phyloP scores from a whole-genome alignment of 2,797 vertebrate species.

The Eupleurogrammus muticus region DNA sequence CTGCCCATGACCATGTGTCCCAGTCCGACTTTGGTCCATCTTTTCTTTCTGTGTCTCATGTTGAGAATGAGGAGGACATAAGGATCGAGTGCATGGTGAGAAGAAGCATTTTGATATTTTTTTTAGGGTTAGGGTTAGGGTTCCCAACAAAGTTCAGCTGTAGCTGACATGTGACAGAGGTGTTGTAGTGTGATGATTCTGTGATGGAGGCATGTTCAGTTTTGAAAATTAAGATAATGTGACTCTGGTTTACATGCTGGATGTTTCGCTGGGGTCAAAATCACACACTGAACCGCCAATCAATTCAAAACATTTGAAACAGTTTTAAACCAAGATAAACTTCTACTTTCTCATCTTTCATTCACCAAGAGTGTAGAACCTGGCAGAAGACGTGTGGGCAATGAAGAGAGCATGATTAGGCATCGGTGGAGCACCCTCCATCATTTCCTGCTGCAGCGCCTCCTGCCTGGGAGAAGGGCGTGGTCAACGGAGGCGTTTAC shows the following conservation, averaged over 20 bases:
- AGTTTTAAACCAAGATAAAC: neutral
- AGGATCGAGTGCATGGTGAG: constrained; percentile 92
- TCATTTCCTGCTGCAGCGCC: constrained; percentile 61
- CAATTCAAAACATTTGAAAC: too few species aligned
- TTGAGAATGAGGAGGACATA: constrained; percentile 91
- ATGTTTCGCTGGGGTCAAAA: too few species aligned
- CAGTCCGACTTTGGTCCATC: constrained; percentile 90
- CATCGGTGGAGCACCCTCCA: constrained; percentile 72
- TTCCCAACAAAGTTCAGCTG: too few species aligned
- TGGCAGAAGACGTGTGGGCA: constrained; percentile 20
- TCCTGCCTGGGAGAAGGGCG: constrained; percentile 48
- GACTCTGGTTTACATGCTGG: too few species aligned
- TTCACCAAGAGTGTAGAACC: constrained; percentile 47
- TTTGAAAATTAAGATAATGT: too few species aligned
- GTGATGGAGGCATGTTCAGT: too few species aligned
- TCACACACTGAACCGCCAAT: too few species aligned
- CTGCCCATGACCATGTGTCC: constrained; percentile 90
- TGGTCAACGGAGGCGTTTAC: constrained; percentile 65
- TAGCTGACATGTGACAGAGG: too few species aligned
- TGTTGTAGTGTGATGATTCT: too few species aligned
- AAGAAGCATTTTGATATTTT: too few species aligned
- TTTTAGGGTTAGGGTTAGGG: too few species aligned
- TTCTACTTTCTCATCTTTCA: constrained; percentile 29
- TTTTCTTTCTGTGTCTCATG: constrained; percentile 88
- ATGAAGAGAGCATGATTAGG: neutral